A percentile compares a stretch with the other conserved stretches of the same genome.
These are phyloP conservation scores for Palaemon carinicauda DNA, from an alignment of 1,140 invertebrate genomes.

Conservation along the genomic window DNA sequence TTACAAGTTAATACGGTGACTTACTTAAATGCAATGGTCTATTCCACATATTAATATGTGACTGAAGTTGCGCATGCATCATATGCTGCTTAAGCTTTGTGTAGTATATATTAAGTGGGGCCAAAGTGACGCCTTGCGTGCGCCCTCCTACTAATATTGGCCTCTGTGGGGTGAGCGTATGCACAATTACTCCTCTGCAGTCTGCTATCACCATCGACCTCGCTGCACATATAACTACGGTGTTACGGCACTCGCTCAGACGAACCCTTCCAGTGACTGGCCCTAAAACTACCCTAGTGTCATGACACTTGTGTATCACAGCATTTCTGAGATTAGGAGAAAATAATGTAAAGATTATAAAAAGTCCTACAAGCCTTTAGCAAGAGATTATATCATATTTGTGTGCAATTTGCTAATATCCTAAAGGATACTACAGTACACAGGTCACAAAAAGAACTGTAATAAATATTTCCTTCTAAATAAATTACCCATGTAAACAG, in stretches of 20 bases:
- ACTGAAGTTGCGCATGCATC: slow-evolving; percentile 43
- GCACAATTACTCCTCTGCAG: slow-evolving; percentile 48
- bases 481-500: too few relatives aligned
- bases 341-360: background rate
- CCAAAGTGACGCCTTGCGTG: slow-evolving; percentile 54
- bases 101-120: slow-evolving; percentile 53
- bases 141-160: slow-evolving; percentile 47
- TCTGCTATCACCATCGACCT: slow-evolving; percentile 55
- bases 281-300: slow-evolving; percentile 52
- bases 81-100: slow-evolving; percentile 55
- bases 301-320: slow-evolving; percentile 56
- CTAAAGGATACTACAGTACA: too few relatives aligned
- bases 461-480: too few relatives aligned
- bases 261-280: slow-evolving; percentile 50
- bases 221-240: slow-evolving; percentile 45
- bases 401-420: too few relatives aligned
- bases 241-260: slow-evolving; percentile 54
- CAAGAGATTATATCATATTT: too few relatives aligned
- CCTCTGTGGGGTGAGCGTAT: slow-evolving; percentile 54
- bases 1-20: background rate
- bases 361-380: too few relatives aligned
- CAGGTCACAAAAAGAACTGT: too few relatives aligned
- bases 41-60: slow-evolving; percentile 58
- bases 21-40: slow-evolving; percentile 55
- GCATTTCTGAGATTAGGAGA: slow-evolving; percentile 39